Evolutionary conservation across 2,797 vertebrate species (phyloP).

Genomic region (Petrocephalus schoutedeni): DNA sequence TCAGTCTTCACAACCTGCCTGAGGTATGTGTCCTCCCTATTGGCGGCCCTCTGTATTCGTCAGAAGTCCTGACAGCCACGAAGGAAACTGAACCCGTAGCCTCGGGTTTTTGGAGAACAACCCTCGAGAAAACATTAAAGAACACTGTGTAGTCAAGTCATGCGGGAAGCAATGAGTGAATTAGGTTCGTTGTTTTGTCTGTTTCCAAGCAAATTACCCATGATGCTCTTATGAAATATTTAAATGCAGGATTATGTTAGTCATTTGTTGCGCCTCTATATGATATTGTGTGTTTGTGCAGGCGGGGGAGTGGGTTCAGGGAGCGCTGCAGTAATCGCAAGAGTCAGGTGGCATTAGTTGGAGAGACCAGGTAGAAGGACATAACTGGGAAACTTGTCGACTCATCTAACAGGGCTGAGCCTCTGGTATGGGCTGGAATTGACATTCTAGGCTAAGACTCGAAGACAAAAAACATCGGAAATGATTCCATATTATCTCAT

Average conservation of each 20-base stretch:
- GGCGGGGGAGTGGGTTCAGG: not conserved
- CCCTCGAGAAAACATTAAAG: not conserved
- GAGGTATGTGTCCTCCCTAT: not conserved
- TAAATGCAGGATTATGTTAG: not conserved
- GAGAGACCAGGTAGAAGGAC: not conserved
- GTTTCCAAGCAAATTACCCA: not conserved
- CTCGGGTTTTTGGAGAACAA: not conserved
- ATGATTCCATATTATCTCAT: not conserved
- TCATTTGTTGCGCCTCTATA: not conserved
- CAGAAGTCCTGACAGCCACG: not conserved
- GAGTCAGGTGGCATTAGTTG: not conserved
- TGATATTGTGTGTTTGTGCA: not conserved
- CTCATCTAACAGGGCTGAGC: not conserved
- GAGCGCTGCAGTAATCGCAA: not conserved
- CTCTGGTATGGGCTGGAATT: not conserved
- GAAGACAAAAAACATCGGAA: not conserved
- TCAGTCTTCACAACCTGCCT: not conserved
- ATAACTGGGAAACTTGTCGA: not conserved
- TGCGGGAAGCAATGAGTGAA: not conserved
- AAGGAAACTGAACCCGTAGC: not conserved
- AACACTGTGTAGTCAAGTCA: not conserved
- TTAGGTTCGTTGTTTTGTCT: not conserved
- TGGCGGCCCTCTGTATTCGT: not conserved
- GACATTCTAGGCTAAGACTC: not conserved
- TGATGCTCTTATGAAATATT: not conserved